A percentile compares a stretch with the other conserved stretches of the same genome.
Conservation (phyloP, 35 echinoderm and acorn worm species). For the Hemicentrotus pulcherrimus region DNA sequence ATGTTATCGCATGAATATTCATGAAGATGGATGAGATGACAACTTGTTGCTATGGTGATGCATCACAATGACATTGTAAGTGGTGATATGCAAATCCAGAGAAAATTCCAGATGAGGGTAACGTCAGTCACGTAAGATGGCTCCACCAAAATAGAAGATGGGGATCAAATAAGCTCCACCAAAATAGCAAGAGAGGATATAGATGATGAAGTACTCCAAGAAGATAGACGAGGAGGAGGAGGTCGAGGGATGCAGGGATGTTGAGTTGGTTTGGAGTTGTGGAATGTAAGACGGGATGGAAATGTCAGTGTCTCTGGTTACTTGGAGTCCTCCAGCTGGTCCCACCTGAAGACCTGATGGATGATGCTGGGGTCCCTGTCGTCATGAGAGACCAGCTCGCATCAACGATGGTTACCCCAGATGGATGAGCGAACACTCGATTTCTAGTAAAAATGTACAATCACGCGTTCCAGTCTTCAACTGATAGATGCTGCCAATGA, state of each 20-base stretch:
- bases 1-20: neutral
- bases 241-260: neutral
- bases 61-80: neutral
- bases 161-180: neutral
- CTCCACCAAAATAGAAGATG: constrained; percentile 10
- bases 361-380: constrained; percentile 43
- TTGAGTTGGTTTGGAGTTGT: constrained; percentile 32
- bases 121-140: neutral
- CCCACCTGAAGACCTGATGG: constrained; percentile 53
- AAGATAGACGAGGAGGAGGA: constrained; percentile 14
- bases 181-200: neutral
- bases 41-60: constrained; percentile 10
- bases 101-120: neutral
- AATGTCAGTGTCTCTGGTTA: constrained; percentile 50
- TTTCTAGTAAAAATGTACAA: neutral
- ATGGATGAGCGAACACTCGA: neutral
- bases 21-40: neutral
- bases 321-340: constrained; percentile 30
- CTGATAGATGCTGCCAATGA: neutral
- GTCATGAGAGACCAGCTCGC: constrained; percentile 39
- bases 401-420: constrained; percentile 30
- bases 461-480: neutral
- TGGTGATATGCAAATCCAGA: constrained; percentile 1
- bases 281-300: constrained; percentile 51
- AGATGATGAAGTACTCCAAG: neutral